Conservation (phyloP, 2,888 invertebrate species). For the Dioctria linearis region DNA sequence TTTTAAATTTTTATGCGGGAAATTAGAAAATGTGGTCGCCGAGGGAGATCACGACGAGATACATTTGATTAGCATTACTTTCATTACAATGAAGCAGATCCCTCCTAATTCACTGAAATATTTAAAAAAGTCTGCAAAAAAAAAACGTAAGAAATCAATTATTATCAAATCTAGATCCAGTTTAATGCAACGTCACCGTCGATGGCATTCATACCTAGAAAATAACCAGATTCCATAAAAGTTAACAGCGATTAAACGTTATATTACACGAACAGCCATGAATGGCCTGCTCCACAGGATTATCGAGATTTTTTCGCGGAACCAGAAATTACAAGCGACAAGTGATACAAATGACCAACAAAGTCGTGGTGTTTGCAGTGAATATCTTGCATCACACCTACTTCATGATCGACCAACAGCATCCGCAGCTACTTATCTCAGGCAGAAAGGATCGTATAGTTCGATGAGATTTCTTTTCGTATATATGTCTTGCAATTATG, state of each 20-base stretch:
- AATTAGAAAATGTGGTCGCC: too few relatives aligned
- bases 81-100: too few relatives aligned
- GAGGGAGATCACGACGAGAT: too few relatives aligned
- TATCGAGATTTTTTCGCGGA: neutral
- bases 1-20: too few relatives aligned
- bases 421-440: neutral
- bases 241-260: conserved; percentile 8
- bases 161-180: too few relatives aligned
- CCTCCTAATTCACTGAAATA: too few relatives aligned
- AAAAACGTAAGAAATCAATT: too few relatives aligned
- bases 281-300: neutral
- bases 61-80: too few relatives aligned
- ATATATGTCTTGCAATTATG: neutral
- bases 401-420: neutral
- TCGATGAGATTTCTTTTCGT: neutral
- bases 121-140: too few relatives aligned
- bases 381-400: conserved; percentile 21
- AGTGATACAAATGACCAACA: neutral
- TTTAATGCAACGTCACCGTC: neutral
- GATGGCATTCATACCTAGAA: neutral
- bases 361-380: neutral
- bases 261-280: conserved; percentile 2
- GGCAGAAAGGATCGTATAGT: neutral
- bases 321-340: conserved; percentile 6
- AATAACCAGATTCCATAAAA: conserved; percentile 27